Conservation (phyloP, 2,113 vertebrate species). For the Tupaia tana region DNA sequence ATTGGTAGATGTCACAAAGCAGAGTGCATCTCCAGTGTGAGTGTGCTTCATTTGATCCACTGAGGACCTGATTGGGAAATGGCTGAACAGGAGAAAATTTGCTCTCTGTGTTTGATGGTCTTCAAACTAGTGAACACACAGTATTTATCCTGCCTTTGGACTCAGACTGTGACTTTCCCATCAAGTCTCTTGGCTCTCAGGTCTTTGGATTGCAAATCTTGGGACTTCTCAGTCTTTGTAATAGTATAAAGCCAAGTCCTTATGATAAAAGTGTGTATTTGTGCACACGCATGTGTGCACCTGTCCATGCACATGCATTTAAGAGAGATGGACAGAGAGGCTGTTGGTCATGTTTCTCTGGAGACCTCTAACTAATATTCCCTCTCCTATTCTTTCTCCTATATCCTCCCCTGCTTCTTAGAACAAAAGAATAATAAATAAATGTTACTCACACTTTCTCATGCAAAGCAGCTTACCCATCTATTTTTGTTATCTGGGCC, state of each 20-base stretch:
- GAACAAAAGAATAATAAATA: background rate
- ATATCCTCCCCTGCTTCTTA: background rate
- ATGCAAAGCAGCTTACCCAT: background rate
- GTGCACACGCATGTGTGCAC: background rate
- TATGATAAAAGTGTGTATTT: background rate
- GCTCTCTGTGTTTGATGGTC: background rate
- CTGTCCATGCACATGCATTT: background rate
- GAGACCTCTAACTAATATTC: background rate
- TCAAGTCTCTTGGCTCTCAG: background rate
- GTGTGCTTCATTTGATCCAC: background rate
- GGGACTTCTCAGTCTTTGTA: background rate
- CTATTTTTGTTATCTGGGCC: background rate
- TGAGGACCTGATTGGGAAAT: background rate
- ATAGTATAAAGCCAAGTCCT: background rate
- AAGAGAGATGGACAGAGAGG: background rate
- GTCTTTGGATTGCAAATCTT: background rate
- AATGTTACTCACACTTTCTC: background rate
- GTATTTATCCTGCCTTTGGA: background rate
- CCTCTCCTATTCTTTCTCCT: background rate
- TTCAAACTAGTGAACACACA: background rate
- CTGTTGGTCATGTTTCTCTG: background rate
- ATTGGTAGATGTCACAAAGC: background rate
- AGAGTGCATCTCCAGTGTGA: background rate
- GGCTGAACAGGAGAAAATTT: background rate
- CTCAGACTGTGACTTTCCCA: background rate